phyloP scores from a whole-genome alignment of 2,888 invertebrate species.

The Pecten maximus region DNA sequence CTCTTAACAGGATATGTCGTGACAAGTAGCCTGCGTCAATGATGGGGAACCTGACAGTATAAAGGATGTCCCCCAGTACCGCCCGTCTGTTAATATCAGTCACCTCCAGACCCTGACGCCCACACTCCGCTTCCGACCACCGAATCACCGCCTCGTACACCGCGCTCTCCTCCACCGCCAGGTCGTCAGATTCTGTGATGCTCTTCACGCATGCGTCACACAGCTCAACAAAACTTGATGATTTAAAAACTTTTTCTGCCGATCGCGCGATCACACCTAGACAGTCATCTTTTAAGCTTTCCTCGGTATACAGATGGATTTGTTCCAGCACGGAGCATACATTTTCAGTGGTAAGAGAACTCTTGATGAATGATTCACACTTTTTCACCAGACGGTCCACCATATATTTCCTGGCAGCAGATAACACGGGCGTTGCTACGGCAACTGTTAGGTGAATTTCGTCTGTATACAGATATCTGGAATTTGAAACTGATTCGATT shows the following conservation, averaged over 20 bases:
- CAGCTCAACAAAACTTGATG: background rate
- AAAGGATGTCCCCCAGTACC: background rate
- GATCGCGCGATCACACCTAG: background rate
- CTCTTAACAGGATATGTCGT: background rate
- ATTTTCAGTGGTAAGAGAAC: background rate
- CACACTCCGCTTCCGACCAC: background rate
- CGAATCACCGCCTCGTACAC: conserved; percentile 15
- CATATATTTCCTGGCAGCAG: background rate
- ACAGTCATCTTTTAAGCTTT: background rate
- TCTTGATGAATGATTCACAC: background rate
- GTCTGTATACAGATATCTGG: background rate
- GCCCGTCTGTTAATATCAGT: background rate
- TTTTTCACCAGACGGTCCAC: background rate
- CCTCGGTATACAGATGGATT: background rate
- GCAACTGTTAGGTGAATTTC: background rate
- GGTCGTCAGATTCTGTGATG: background rate
- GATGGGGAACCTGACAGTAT: background rate
- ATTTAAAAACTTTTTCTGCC: background rate
- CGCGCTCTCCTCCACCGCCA: background rate
- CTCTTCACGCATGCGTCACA: background rate
- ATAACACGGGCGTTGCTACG: background rate
- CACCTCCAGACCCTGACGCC: background rate
- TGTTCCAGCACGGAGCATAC: background rate
- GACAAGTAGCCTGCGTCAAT: background rate
- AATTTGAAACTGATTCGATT: background rate